phyloP scores from a whole-genome alignment of 1,140 invertebrate genomes.

The Drosophila tani region DNA sequence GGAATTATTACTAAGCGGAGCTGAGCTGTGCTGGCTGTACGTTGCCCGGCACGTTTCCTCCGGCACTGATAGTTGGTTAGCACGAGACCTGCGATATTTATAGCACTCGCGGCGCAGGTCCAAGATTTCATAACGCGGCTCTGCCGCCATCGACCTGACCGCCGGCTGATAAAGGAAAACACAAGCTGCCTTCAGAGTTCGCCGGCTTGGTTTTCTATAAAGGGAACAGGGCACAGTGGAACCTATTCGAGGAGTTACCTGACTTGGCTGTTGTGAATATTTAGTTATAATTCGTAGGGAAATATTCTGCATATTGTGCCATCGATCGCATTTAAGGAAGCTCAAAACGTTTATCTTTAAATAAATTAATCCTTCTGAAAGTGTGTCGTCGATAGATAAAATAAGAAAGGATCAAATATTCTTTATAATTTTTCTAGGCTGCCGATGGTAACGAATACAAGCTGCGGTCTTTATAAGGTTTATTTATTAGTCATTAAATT shows the following conservation, averaged over 20 bases:
- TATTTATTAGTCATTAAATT: not conserved
- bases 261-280: not conserved
- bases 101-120: constrained; percentile 36
- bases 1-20: not conserved
- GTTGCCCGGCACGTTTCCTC: constrained; percentile 56
- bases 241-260: constrained; percentile 1
- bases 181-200: constrained; percentile 29
- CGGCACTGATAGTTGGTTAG: constrained; percentile 52
- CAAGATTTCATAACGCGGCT: constrained; percentile 54
- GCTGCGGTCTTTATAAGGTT: no score
- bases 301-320: no score
- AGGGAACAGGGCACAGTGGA: constrained; percentile 29
- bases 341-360: no score
- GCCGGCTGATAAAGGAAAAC: constrained; percentile 65
- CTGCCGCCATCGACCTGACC: constrained; percentile 35
- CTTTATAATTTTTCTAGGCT: no score
- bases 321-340: no score
- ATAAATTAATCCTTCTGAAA: no score
- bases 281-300: no score
- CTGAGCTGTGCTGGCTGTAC: constrained; percentile 27
- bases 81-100: constrained; percentile 77
- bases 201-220: constrained; percentile 9
- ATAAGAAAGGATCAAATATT: no score
- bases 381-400: no score
- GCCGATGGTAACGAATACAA: no score